Evolutionary conservation across 2,797 vertebrate genomes (phyloP), one percentile per base, ranked within the genome.

Genomic region (Parauchenoglanis ngamensis): DNA sequence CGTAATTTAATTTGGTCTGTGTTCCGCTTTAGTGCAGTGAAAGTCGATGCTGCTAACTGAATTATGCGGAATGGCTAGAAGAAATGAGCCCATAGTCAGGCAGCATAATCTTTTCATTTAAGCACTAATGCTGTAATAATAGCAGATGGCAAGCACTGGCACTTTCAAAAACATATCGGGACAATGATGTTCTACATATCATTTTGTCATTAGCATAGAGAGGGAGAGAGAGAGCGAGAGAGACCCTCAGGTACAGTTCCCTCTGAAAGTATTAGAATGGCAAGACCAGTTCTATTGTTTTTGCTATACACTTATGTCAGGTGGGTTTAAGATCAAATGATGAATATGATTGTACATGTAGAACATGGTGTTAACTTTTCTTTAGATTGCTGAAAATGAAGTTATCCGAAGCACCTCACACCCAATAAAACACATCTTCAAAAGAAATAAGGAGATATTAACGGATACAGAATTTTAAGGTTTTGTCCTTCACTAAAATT

Each of bases 1-100:
- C 76, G 86, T 90, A 90, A 92, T 92, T 91, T 89, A 57, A 87
- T 93, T 89, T 77, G 80, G 84, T 87, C 81, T 72, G 88, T 87
- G 88, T 89, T 92, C 85, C 75, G 31, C 84, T 88, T 93, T 56
- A 90, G 90, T 89, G 87, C 67, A 82, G 85, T 91, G 90, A 94
- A 94, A 94, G 93, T 83, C 83, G 90, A 92, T 89, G 90, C 89
- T 87, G 85, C 88, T 91, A 92, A 93, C 75, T 93, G 88, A 91
- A 90, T 94, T 87, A 92, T 86, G 70, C 90, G 89, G 91, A 75
- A 89, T 70, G 78, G 84, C 82, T 65, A 54, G 86, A 87, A 83
- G 86, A 87, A 91, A 77, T 46, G 83, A 88, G 91, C 89, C 88
- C 77, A 85, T 85, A 87, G 44, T 44, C 52, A 61, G 90, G 87